phyloP scores from a whole-genome alignment of 2,797 vertebrate genomes.

The Knipowitschia caucasica region DNA sequence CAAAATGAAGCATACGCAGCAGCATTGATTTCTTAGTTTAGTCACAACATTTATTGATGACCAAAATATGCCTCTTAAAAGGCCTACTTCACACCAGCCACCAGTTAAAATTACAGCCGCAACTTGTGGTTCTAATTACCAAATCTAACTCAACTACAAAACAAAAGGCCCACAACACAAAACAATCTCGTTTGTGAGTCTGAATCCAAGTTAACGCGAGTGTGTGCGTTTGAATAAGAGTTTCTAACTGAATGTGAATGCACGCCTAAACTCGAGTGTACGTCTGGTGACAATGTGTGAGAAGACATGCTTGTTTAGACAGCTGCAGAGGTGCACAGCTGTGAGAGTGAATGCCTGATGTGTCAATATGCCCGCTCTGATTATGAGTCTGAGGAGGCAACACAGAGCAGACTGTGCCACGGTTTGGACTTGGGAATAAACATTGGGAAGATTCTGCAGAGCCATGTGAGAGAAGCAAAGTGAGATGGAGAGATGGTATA shows the following conservation, averaged over 20 bases:
- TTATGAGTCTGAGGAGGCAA: constrained; percentile 8
- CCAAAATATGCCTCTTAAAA: constrained; percentile 11
- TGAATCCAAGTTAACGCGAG: constrained; percentile 2
- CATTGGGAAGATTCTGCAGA: not conserved
- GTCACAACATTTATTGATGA: constrained; percentile 1
- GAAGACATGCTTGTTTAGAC: constrained; percentile 12
- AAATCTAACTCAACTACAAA: not conserved
- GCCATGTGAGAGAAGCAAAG: not conserved
- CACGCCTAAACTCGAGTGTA: too few species aligned
- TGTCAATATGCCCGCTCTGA: constrained; percentile 9
- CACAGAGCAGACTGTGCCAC: constrained; percentile 1
- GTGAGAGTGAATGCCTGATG: constrained; percentile 8
- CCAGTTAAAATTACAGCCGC: not conserved
- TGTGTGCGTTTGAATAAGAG: too few species aligned
- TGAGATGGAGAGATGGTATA: not conserved
- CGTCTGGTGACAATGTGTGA: not conserved
- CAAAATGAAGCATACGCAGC: not conserved
- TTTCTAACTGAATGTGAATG: too few species aligned
- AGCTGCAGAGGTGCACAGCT: constrained; percentile 20
- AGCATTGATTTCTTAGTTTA: not conserved
- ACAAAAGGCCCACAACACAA: constrained; percentile 8
- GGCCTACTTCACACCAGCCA: constrained; percentile 8
- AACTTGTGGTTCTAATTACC: constrained; percentile 2
- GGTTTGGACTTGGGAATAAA: constrained; percentile 13
- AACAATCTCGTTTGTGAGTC: not conserved